These are phyloP conservation scores for Porites evermanni DNA, from an alignment of 92 coral and sea anemone genomes.

Conservation along the genomic window DNA sequence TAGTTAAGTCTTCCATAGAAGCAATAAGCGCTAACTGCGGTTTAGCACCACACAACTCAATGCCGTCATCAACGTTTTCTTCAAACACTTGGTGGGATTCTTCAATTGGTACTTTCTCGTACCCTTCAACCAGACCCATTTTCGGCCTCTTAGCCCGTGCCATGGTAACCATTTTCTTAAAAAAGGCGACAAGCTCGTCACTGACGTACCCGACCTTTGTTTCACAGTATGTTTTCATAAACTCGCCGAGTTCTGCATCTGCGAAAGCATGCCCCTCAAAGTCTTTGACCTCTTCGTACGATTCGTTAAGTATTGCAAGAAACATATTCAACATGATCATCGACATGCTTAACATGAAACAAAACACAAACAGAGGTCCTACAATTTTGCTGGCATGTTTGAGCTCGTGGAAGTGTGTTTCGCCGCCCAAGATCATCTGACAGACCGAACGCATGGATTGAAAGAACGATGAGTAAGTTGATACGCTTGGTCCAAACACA, in stretches of 20 bases:
- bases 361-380: slow-evolving; percentile 82
- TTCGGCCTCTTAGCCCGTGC: slow-evolving; percentile 8
- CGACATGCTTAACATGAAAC: slow-evolving; percentile 80
- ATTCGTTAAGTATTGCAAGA: slow-evolving; percentile 84
- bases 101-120: slow-evolving; percentile 45
- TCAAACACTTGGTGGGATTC: neutral
- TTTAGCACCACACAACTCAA: slow-evolving; percentile 15
- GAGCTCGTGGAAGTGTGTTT: slow-evolving; percentile 82
- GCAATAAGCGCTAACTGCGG: slow-evolving; percentile 49
- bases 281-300: slow-evolving; percentile 72
- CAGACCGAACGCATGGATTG: slow-evolving; percentile 79
- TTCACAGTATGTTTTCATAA: slow-evolving; percentile 63
- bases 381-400: slow-evolving; percentile 58
- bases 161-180: slow-evolving; percentile 52
- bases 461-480: slow-evolving; percentile 82
- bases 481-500: slow-evolving; percentile 69
- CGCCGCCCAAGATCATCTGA: slow-evolving; percentile 87
- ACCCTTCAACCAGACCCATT: slow-evolving; percentile 29
- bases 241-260: slow-evolving; percentile 78
- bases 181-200: slow-evolving; percentile 28
- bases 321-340: slow-evolving; percentile 90
- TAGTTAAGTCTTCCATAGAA: slow-evolving; percentile 45
- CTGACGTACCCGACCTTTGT: slow-evolving; percentile 55
- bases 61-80: slow-evolving; percentile 27
- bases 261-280: slow-evolving; percentile 47